phyloP scores from a whole-genome alignment of 2,888 invertebrate genomes.

The Cryptocheilus praepositus region DNA sequence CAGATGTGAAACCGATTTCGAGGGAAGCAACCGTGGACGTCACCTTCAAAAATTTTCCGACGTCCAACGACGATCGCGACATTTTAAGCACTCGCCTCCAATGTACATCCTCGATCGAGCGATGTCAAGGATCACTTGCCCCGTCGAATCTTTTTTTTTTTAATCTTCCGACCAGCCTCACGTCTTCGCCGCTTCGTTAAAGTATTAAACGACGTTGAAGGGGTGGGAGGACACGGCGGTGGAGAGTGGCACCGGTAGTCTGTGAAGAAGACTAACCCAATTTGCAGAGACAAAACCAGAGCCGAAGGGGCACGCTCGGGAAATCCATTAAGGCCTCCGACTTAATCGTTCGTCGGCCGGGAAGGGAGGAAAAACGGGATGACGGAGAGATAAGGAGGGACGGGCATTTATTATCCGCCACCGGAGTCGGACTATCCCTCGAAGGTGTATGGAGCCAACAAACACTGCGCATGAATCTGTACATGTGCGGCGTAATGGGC shows the following conservation, averaged over 20 bases:
- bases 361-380: not conserved
- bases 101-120: not conserved
- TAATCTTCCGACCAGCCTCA: not conserved
- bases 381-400: not conserved
- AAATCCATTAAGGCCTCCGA: slow-evolving; percentile 60
- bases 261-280: slow-evolving; percentile 42
- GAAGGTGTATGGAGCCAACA: not conserved
- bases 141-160: not conserved
- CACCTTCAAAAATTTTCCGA: slow-evolving; percentile 27
- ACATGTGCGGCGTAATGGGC: no score
- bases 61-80: slow-evolving; percentile 22
- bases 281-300: slow-evolving; percentile 46
- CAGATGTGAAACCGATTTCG: no score
- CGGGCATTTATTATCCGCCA: slow-evolving; percentile 7
- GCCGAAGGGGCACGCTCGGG: slow-evolving; percentile 42
- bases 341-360: slow-evolving; percentile 45
- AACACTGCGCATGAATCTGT: no score
- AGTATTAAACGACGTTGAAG: slow-evolving; percentile 13
- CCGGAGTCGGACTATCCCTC: no score
- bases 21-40: not conserved
- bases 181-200: slow-evolving; percentile 20
- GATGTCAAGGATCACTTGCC: not conserved
- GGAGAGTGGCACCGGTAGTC: slow-evolving; percentile 13
- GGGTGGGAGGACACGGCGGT: slow-evolving; percentile 3
- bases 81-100: slow-evolving; percentile 19